phyloP scores from a whole-genome alignment of 1,140 invertebrate genomes.

The Diachasmimorpha longicaudata region DNA sequence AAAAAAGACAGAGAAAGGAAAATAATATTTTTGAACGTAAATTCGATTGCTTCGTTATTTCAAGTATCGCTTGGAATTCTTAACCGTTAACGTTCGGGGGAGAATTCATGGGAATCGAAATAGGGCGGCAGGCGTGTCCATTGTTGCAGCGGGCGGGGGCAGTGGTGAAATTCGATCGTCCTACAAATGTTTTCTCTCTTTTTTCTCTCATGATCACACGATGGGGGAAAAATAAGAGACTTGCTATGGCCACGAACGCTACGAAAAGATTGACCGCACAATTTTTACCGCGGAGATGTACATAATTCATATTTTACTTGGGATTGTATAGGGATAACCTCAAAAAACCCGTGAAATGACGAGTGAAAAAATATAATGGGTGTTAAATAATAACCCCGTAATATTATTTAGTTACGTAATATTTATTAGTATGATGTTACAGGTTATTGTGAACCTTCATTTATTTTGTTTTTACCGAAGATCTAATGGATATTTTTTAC shows the following conservation, averaged over 20 bases:
- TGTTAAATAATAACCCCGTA: conserved; percentile 40
- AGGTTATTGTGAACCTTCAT: conserved; percentile 30
- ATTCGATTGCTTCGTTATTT: too few species aligned
- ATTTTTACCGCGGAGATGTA: conserved; percentile 51
- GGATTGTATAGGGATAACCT: conserved; percentile 44
- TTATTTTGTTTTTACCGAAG: conserved; percentile 47
- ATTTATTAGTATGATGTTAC: conserved; percentile 56
- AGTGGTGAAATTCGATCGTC: conserved; percentile 25
- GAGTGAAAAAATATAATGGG: conserved; percentile 37
- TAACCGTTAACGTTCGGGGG: conserved; percentile 1
- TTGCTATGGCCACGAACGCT: background rate
- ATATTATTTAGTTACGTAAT: conserved; percentile 53
- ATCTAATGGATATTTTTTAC: conserved; percentile 54
- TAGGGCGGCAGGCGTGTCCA: conserved; percentile 34
- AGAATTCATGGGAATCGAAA: background rate
- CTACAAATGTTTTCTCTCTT: conserved; percentile 12
- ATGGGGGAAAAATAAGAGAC: conserved; percentile 8
- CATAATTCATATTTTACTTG: conserved; percentile 45
- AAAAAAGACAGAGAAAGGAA: too few species aligned
- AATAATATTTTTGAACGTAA: too few species aligned
- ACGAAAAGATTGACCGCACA: conserved; percentile 17
- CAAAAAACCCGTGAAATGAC: conserved; percentile 33
- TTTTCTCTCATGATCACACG: conserved; percentile 19
- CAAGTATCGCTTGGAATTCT: background rate
- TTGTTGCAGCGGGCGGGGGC: conserved; percentile 43